Evolutionary conservation across 1,140 invertebrate species (phyloP).

Genomic region (Dendrolimus kikuchii): DNA sequence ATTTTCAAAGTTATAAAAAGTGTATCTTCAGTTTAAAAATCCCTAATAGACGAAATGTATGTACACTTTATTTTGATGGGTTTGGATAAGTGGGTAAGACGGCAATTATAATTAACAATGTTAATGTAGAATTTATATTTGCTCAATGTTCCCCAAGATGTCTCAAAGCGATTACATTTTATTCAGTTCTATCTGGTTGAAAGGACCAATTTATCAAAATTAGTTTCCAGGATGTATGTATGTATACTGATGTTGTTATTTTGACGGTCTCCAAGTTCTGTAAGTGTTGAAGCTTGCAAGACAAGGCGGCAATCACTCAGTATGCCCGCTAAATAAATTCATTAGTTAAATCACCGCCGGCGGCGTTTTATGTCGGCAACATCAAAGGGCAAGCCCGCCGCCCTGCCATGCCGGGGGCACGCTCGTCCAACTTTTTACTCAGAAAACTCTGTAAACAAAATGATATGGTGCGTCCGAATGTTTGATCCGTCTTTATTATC

Average conservation of each 20-base stretch:
- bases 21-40: no score
- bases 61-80: no score
- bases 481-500: slow-evolving; percentile 69
- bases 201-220: no score
- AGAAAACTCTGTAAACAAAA: slow-evolving; percentile 71
- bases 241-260: background rate
- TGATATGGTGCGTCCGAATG: slow-evolving; percentile 65
- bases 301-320: slow-evolving; percentile 45
- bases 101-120: no score
- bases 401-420: slow-evolving; percentile 55
- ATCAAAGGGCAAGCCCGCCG: slow-evolving; percentile 61
- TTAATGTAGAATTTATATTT: no score
- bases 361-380: slow-evolving; percentile 71
- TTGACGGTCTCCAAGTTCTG: slow-evolving; percentile 14
- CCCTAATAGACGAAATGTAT: no score
- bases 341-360: slow-evolving; percentile 73
- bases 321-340: slow-evolving; percentile 72
- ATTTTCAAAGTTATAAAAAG: no score
- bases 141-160: no score
- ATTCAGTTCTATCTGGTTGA: background rate
- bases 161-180: background rate
- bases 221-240: background rate
- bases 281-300: slow-evolving; percentile 20
- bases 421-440: slow-evolving; percentile 63
- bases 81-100: no score